Base-by-base conservation (phyloP, 92 coral and sea anemone species). In the Diadumene lineata region DNA sequence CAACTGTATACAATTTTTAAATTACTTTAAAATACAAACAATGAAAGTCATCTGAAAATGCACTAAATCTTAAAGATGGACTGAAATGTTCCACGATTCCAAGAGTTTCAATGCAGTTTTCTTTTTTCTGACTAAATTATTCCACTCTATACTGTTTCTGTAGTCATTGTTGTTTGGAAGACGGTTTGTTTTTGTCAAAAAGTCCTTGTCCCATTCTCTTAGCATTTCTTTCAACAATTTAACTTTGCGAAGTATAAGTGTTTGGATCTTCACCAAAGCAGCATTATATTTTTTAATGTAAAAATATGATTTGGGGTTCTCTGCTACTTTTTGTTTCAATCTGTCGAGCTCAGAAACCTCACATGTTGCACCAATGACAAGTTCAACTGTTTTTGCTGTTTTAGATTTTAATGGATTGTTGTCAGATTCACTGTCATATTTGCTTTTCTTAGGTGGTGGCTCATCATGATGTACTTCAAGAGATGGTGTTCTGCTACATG, bases 31-130 rank as follows among this genome's bases (percentile, higher is more conserved):
- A n/a, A n/a, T n/a, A n/a, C n/a, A n/a, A n/a, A n/a, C n/a, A n/a
- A n/a, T n/a, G n/a, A n/a, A n/a, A n/a, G n/a, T n/a, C n/a, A n/a
- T n/a, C n/a, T n/a, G n/a, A n/a, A n/a, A n/a, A n/a, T n/a, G n/a
- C n/a, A n/a, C n/a, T n/a, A n/a, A n/a, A n/a, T n/a, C n/a, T n/a
- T n/a, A n/a, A n/a, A 74, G 21, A 55, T 74, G 79, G 17, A 74
- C 79, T 28, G 79, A 58, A 33, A 60, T 74, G 69, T 60, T 74
- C 79, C 79, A 74, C 30, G 70, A 56, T 46, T 74, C 48, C 18
- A 74, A 50, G 15, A 74, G 53, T 24, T 74, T 74, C 32, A 56
- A 18, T 24, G 79, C 79, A 28, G 43, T 50, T 60, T 74, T 74
- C 53, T 60, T 74, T 50, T 60, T 60, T 60, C 60, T 21, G 11